Conservation (phyloP, 53 echinoderm and acorn worm species). For the Zoroaster sp. region DNA sequence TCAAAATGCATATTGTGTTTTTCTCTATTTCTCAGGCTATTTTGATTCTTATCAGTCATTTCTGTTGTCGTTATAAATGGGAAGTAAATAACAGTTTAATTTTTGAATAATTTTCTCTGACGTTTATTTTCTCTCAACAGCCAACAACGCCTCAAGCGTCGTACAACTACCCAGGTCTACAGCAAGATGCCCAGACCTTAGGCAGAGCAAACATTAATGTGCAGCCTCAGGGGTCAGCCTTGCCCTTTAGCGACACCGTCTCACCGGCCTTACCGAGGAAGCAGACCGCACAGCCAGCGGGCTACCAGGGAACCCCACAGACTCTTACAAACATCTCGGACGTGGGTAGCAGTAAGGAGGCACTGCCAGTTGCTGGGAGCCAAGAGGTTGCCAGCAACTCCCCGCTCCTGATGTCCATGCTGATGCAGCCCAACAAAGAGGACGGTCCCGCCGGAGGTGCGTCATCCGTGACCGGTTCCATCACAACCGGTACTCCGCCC, state of each 20-base stretch:
- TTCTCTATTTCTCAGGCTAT: no score
- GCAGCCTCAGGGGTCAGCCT: neutral
- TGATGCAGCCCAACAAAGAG: neutral
- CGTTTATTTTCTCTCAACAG: neutral
- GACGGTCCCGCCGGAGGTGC: neutral
- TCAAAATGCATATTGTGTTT: neutral
- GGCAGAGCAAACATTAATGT: neutral
- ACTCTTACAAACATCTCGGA: neutral
- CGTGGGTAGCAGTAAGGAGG: neutral
- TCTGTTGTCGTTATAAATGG: no score
- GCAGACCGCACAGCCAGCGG: neutral
- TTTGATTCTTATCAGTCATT: no score
- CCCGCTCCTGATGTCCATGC: constrained; percentile 30
- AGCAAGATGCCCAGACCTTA: neutral
- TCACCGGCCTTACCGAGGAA: neutral
- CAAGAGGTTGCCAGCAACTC: constrained; percentile 1
- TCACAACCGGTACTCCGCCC: constrained; percentile 61
- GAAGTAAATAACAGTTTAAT: no score
- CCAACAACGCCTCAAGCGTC: neutral
- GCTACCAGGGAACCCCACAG: neutral
- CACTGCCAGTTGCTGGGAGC: neutral
- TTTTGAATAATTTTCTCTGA: no score
- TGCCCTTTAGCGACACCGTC: neutral
- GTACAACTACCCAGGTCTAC: neutral
- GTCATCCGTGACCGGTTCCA: constrained; percentile 29